Evolutionary conservation across 64 coral and sea anemone species (phyloP).

Genomic region (Montipora efflorescens): DNA sequence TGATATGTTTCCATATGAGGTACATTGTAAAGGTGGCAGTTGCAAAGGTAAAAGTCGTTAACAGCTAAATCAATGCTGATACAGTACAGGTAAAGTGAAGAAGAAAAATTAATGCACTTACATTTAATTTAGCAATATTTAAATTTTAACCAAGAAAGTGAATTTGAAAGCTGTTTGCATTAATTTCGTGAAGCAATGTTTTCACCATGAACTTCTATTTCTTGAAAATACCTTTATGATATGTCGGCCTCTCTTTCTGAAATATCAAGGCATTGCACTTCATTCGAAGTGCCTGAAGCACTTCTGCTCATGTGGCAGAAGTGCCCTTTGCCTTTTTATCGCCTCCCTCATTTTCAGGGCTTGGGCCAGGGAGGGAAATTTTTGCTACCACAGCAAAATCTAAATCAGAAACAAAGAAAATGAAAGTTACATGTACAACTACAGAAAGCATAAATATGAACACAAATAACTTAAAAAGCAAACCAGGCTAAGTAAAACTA

Average conservation of each 20-base stretch:
- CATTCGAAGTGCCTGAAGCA: constrained; percentile 12
- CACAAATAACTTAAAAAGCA: no score
- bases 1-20: no score
- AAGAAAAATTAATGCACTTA: no score
- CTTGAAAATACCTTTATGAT: constrained; percentile 29
- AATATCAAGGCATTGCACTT: constrained; percentile 34
- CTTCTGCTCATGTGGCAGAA: background rate
- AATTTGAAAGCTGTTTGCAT: background rate
- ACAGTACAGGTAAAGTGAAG: no score
- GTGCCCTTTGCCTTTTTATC: no score
- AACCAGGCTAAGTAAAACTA: no score
- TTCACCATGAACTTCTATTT: background rate
- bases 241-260: constrained; percentile 26
- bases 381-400: constrained; percentile 44
- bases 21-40: no score
- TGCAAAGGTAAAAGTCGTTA: no score
- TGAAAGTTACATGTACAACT: background rate
- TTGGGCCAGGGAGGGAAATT: background rate
- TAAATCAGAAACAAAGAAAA: background rate
- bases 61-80: no score
- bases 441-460: no score
- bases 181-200: background rate
- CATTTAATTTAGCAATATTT: background rate
- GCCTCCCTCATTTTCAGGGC: background rate
- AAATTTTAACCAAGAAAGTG: no score